phyloP scores from a whole-genome alignment of 2,113 vertebrate genomes.

The Perognathus longimembris region DNA sequence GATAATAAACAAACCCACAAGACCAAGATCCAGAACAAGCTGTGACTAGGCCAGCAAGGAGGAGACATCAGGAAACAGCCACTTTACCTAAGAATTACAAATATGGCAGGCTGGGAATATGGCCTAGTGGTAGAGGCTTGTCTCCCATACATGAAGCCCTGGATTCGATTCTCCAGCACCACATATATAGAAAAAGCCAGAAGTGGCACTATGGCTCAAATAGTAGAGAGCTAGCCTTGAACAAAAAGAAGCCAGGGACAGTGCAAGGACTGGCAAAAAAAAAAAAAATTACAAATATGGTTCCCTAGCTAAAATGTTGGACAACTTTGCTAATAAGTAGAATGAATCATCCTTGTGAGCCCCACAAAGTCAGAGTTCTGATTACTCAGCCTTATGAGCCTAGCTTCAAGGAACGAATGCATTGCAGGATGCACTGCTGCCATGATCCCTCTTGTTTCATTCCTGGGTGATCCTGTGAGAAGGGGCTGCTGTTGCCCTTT shows the following conservation, averaged over 20 bases:
- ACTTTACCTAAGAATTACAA: background rate
- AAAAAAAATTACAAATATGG: background rate
- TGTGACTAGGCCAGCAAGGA: background rate
- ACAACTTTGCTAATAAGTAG: background rate
- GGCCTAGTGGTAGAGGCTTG: no score
- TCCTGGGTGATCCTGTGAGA: background rate
- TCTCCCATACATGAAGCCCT: no score
- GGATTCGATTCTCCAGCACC: no score
- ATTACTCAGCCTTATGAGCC: background rate
- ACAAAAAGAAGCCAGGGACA: no score
- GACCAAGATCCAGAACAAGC: background rate
- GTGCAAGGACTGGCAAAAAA: no score
- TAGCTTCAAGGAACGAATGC: background rate
- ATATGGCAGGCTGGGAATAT: no score
- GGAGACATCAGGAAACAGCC: background rate
- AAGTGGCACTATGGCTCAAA: no score
- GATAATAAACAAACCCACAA: slow-evolving; percentile 6
- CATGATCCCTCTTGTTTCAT: background rate
- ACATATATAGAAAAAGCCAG: no score
- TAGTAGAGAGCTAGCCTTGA: no score
- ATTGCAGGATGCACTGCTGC: background rate
- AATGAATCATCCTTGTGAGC: background rate
- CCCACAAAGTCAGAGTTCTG: background rate
- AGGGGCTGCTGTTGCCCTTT: background rate
- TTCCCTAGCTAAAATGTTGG: background rate